Percentiles rank a stretch among this genome's conserved stretches.
These are phyloP conservation scores for Liopterus haemorrhoidalis DNA, from an alignment of 2,888 invertebrate species.

Conservation along the genomic window DNA sequence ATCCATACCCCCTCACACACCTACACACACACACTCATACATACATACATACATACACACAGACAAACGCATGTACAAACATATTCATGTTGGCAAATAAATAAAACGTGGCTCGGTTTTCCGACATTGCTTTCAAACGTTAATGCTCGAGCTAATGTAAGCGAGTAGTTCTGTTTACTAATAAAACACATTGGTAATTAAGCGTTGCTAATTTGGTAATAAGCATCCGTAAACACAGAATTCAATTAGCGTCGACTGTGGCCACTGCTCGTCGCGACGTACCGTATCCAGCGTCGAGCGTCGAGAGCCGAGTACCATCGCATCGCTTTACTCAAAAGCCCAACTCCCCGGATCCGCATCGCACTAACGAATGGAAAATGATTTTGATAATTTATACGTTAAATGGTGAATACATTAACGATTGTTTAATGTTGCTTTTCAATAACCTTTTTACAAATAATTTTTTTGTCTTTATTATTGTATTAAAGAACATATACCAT, in stretches of 20 bases:
- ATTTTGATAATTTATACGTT: no score
- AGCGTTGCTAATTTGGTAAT: constrained; percentile 49
- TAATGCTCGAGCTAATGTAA: constrained; percentile 43
- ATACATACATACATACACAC: constrained; percentile 26
- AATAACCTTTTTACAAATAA: no score
- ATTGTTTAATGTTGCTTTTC: no score
- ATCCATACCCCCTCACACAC: constrained; percentile 26
- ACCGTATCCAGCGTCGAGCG: constrained; percentile 15
- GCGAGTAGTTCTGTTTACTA: constrained; percentile 46
- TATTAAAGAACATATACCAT: no score
- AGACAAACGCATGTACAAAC: constrained; percentile 30
- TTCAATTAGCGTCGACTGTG: constrained; percentile 44
- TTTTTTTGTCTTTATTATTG: no score
- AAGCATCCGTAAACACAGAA: constrained; percentile 48
- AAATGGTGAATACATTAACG: no score
- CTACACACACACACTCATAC: constrained; percentile 25
- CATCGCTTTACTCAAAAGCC: constrained; percentile 11
- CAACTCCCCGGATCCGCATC: neutral
- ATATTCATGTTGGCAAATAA: constrained; percentile 36
- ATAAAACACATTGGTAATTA: constrained; percentile 48
- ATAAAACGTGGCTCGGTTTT: constrained; percentile 37
- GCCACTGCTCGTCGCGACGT: neutral
- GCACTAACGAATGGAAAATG: no score
- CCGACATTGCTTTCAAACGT: constrained; percentile 40
- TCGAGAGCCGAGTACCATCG: constrained; percentile 18